Percentiles rank a stretch among this genome's conserved stretches.
phyloP scores from a whole-genome alignment of 2,888 invertebrate species.

The Siphonodentalium dalli region DNA sequence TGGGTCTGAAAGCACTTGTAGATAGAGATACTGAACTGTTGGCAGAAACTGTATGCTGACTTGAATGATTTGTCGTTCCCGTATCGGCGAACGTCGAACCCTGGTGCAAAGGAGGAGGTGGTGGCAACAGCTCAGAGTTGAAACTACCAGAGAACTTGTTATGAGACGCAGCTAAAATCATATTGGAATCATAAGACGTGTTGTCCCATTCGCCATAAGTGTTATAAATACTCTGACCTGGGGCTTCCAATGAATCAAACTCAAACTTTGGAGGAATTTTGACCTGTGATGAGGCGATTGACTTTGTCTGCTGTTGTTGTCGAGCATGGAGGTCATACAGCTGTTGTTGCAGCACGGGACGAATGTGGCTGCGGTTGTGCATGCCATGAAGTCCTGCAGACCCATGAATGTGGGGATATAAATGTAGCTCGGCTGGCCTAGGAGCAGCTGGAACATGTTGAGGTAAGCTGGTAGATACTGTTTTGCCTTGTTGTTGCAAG shows the following conservation, averaged over 20 bases:
- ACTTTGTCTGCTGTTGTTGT: constrained; percentile 35
- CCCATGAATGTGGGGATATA: constrained; percentile 63
- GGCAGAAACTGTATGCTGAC: constrained; percentile 27
- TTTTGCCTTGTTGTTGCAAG: constrained; percentile 57
- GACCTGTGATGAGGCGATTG: constrained; percentile 33
- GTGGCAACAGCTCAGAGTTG: constrained; percentile 51
- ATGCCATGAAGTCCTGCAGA: constrained; percentile 40
- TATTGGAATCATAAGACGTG: constrained; percentile 45
- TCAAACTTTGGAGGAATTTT: constrained; percentile 55
- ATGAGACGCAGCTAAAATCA: constrained; percentile 41
- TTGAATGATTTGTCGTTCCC: constrained; percentile 23
- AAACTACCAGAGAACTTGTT: constrained; percentile 35
- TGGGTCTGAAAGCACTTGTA: constrained; percentile 46
- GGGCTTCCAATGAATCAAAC: constrained; percentile 54
- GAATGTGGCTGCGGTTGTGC: constrained; percentile 33
- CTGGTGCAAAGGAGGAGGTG: constrained; percentile 50
- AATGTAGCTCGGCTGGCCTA: constrained; percentile 56
- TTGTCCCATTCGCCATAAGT: constrained; percentile 63
- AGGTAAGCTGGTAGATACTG: constrained; percentile 56
- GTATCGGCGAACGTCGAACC: constrained; percentile 37
- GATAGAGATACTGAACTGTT: constrained; percentile 29
- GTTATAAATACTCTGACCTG: constrained; percentile 59
- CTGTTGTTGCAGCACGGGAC: constrained; percentile 56
- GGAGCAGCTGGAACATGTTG: constrained; percentile 50
- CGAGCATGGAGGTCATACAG: constrained; percentile 57